A percentile compares a stretch with the other conserved stretches of the same genome.
Conservation (phyloP, 1,140 invertebrate species). For the Drosophila kepulauana region DNA sequence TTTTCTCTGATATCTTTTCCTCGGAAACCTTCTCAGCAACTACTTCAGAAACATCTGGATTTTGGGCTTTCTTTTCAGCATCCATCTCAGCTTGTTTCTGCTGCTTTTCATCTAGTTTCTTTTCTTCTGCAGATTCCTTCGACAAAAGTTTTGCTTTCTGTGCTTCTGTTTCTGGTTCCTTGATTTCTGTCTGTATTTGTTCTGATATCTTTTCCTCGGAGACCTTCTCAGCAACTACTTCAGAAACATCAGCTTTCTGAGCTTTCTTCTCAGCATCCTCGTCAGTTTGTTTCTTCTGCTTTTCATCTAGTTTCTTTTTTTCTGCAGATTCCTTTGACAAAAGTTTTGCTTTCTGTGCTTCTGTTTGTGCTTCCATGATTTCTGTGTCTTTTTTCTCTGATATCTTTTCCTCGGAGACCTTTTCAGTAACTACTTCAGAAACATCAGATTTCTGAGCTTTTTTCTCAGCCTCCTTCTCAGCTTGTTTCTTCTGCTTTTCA, state of each 20-base stretch:
- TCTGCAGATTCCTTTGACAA: no score
- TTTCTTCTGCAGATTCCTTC: slow-evolving; percentile 10
- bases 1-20: neutral
- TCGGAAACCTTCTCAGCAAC: slow-evolving; percentile 12
- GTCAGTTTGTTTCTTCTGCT: no score
- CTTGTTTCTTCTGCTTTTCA: neutral
- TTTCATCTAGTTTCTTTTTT: no score
- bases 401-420: no score
- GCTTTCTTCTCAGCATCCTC: neutral
- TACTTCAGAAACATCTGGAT: slow-evolving; percentile 45
- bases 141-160: neutral
- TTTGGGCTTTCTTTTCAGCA: slow-evolving; percentile 17
- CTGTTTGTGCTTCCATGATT: no score
- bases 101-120: slow-evolving; percentile 12
- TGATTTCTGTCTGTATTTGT: neutral
- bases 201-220: no score
- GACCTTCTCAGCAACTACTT: slow-evolving; percentile 7
- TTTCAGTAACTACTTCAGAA: neutral
- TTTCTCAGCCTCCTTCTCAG: neutral
- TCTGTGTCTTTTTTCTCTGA: no score
- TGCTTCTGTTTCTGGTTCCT: neutral
- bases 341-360: no score
- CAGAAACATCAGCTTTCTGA: slow-evolving; percentile 10
- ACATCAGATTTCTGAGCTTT: neutral
- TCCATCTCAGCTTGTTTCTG: slow-evolving; percentile 19